These are phyloP conservation scores for Thalassoma bifasciatum DNA, from an alignment of 2,113 vertebrate species.

Conservation along the genomic window DNA sequence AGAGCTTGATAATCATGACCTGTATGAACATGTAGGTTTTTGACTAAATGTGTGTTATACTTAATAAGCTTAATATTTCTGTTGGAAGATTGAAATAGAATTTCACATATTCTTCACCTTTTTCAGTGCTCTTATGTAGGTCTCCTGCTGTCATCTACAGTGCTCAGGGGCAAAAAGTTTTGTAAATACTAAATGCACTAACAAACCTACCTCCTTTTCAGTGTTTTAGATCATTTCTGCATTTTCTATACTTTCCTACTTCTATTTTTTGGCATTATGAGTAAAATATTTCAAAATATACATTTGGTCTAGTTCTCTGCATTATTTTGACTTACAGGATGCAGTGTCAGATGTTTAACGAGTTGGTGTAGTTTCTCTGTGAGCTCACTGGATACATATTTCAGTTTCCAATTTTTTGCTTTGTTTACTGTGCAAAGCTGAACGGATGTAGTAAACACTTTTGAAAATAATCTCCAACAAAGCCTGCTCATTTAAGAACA, in stretches of 20 bases:
- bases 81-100: not conserved
- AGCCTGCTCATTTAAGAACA: not conserved
- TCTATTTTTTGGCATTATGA: conserved; percentile 21
- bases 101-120: conserved; percentile 5
- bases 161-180: conserved; percentile 36
- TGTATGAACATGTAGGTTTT: conserved; percentile 14
- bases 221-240: conserved; percentile 1
- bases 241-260: not conserved
- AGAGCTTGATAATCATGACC: conserved; percentile 3
- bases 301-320: not conserved
- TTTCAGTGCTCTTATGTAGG: not conserved
- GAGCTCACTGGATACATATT: not conserved
- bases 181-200: conserved; percentile 20
- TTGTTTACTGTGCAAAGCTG: not conserved
- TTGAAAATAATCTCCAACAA: not conserved
- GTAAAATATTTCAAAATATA: conserved; percentile 25
- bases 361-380: conserved; percentile 8
- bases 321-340: not conserved
- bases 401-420: not conserved
- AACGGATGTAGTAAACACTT: not conserved
- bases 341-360: not conserved
- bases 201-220: conserved; percentile 51
- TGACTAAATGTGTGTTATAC: not conserved
- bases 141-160: conserved; percentile 7
- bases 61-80: conserved; percentile 3